Evolutionary conservation across 2,797 vertebrate genomes (phyloP), one percentile per base, ranked within the genome.

Genomic region (Balearica regulorum): DNA sequence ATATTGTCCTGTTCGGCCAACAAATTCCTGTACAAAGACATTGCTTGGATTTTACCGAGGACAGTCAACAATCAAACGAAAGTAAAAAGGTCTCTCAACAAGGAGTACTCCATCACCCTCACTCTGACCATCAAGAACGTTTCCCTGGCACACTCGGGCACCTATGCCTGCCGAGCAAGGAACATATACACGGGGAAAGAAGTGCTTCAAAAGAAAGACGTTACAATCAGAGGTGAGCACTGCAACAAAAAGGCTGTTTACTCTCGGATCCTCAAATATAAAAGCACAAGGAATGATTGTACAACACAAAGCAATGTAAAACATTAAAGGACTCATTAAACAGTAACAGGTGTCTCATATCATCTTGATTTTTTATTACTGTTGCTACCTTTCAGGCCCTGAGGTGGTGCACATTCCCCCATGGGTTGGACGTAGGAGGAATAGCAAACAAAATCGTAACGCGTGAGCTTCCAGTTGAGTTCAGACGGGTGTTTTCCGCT

Each of bases 211-310:
- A 98, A 98, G 96, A 98, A 98, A 97, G 98, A 98, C 94, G 98
- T 99, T 97, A 96, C 95, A 77, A 98, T 99, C 96, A 99, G 98
- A 98, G 99, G 99, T 99, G 98, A 99, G 98, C 98, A 98, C 97
- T 98, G 97, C 97, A 97, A 95, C 97, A 98, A 98, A 98, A 98
- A 98, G 98, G 97, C 98, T 97, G 96, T 98, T 98, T 98, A 98
- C 97, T 98, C 98, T 98, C 97, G 98, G 98, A 98, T 98, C 98
- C 98, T 96, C 98, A 98, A 97, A 98, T 98, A 98, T 98, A 98
- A 98, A 97, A 98, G 97, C 98, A 96, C 97, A 97, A 98, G 98
- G 97, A 98, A 97, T 98, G 98, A 98, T 98, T 98, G 97, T 98
- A 97, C 98, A 98, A 97, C 98, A 98, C 97, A 98, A 97, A 98